Evolutionary conservation across 2,888 invertebrate genomes (phyloP).

Genomic region (Amphipoea oculea): DNA sequence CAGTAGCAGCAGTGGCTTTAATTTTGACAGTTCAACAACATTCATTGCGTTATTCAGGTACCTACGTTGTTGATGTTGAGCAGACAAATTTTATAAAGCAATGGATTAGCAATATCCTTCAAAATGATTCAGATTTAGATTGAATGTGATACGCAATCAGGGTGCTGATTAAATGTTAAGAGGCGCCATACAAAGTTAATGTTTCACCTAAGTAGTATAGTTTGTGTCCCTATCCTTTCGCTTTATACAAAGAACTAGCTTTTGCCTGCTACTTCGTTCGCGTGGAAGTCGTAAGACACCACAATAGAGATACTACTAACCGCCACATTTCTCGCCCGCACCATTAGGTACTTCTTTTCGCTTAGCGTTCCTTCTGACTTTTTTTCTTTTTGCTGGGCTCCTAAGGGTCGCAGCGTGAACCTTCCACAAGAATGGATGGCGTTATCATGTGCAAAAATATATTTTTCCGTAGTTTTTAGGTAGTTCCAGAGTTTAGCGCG

Average conservation of each 20-base stretch:
- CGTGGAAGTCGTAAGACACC: background rate
- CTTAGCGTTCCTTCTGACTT: background rate
- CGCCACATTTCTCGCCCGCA: background rate
- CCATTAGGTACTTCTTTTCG: too few relatives aligned
- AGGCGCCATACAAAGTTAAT: background rate
- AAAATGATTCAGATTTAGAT: too few relatives aligned
- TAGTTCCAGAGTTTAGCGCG: too few relatives aligned
- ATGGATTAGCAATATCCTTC: background rate
- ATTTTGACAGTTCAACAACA: background rate
- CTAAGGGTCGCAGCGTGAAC: too few relatives aligned
- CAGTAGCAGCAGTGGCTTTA: background rate
- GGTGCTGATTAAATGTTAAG: too few relatives aligned
- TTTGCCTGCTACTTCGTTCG: too few relatives aligned
- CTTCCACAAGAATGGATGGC: background rate
- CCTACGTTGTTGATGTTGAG: background rate
- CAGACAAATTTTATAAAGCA: background rate
- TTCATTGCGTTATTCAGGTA: background rate
- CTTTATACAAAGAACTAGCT: too few relatives aligned
- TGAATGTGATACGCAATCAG: too few relatives aligned
- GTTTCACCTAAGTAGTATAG: background rate
- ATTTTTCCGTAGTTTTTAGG: too few relatives aligned
- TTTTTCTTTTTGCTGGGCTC: background rate
- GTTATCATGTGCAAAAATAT: background rate
- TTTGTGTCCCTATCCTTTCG: background rate
- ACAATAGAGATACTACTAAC: too few relatives aligned